A percentile compares a stretch with the other conserved stretches of the same genome.
These are phyloP conservation scores for Dasysyrphus tricinctus DNA, from an alignment of 2,888 invertebrate genomes.

Conservation along the genomic window DNA sequence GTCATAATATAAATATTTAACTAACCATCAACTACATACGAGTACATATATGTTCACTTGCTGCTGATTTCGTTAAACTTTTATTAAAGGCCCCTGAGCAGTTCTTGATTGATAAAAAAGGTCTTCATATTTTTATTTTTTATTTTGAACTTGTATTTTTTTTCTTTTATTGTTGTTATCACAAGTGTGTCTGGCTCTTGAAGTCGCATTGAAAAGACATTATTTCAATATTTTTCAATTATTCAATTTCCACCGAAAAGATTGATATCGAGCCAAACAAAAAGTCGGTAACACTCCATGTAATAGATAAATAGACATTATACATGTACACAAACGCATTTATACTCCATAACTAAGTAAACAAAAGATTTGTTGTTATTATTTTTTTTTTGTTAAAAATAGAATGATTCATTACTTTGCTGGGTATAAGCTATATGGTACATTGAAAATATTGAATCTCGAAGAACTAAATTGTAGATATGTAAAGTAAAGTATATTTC, in stretches of 20 bases:
- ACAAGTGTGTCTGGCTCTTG: not conserved
- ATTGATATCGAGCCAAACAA: slow-evolving; percentile 14
- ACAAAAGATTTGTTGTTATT: not conserved
- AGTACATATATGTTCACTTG: not conserved
- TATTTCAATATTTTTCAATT: not conserved
- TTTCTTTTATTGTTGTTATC: not conserved
- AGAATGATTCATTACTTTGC: slow-evolving; percentile 7
- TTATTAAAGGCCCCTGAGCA: not conserved
- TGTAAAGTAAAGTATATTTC: not conserved
- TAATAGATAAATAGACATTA: slow-evolving; percentile 20
- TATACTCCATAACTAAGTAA: not conserved
- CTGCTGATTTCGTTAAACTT: slow-evolving; percentile 1
- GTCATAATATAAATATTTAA: not conserved
- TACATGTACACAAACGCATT: not conserved
- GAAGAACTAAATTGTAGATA: not conserved
- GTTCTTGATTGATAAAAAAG: not conserved
- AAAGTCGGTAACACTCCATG: slow-evolving; percentile 3
- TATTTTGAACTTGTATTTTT: not conserved
- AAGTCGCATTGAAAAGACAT: not conserved
- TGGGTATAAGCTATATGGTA: not conserved
- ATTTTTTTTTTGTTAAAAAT: not conserved
- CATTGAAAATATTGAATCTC: slow-evolving; percentile 4
- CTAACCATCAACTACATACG: not conserved
- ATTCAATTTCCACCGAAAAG: not conserved
- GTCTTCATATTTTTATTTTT: not conserved